Base-by-base conservation (phyloP, 2,797 vertebrate species). In the Chiropotes sagulatus region DNA sequence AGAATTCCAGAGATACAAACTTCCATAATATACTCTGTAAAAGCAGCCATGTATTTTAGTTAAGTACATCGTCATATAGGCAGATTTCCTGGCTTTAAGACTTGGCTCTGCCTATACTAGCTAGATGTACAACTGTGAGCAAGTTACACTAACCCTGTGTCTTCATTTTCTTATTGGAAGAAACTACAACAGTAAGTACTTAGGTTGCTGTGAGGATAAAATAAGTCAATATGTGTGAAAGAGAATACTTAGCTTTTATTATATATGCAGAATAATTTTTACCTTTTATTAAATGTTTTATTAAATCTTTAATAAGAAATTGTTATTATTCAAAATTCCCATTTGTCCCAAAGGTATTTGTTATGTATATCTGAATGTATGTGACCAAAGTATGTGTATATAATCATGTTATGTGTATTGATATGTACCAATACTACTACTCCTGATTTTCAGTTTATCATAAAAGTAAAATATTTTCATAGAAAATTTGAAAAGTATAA, bases 381-480 rank as follows among this genome's bases (percentile, higher is more conserved):
- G 44, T 85, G 83, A 86, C 33, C 58, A 83, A 93, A 88, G 19
- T 41, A 64, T 41, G 13, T 50, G 1, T 81, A 67, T 28, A 44
- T 79, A 67, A 88, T 17, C 84, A 28, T 92, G 41, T 75, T 57
- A n/a, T 67, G 1, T 92, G 9, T 33, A 46, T 82, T 58, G 78
- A 75, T 61, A 76, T 64, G 39, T 81, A 36, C 39, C 48, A 84
- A 64, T 90, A 86, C 86, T n/a, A 9, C 9, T 86, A 67, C 44
- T 94, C 24, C 7, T 93, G 26, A 54, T 57, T 80, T 95, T 85
- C 8, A 80, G 36, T 80, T 87, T 93, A 83, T 89, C 54, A 48
- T 83, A 87, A 90, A 85, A 92, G 11, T 88, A 83, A 96, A 50
- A 50, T 87, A 33, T 80, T 90, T 91, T 93, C n/a, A 72, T 15